phyloP scores from a whole-genome alignment of 2,888 invertebrate species.

The Eupithecia subfuscata region DNA sequence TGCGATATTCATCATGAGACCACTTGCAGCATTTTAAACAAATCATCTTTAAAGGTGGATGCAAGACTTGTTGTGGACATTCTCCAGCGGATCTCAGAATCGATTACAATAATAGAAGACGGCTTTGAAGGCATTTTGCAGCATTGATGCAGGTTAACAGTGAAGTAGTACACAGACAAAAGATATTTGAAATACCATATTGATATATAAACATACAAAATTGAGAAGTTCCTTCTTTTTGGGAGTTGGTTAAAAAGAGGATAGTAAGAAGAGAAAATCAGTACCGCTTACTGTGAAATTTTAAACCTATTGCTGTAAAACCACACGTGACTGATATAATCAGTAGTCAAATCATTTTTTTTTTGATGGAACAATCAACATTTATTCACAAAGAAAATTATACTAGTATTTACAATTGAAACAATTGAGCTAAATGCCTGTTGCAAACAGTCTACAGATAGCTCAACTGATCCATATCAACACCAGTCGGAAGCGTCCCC shows the following conservation, averaged over 20 bases:
- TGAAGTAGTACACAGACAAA: background rate
- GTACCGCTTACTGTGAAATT: background rate
- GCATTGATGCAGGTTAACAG: background rate
- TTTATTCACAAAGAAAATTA: too few species aligned
- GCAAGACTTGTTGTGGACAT: constrained; percentile 51
- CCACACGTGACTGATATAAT: background rate
- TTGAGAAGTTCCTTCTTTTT: background rate
- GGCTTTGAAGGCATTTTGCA: background rate
- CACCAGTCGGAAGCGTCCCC: too few species aligned
- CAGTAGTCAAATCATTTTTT: too few species aligned
- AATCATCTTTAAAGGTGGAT: constrained; percentile 76
- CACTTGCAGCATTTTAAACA: constrained; percentile 80
- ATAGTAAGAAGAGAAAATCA: background rate
- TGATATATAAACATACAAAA: too few species aligned
- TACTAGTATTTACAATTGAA: too few species aligned
- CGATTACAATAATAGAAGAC: constrained; percentile 67
- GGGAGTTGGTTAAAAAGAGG: background rate
- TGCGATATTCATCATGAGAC: constrained; percentile 80
- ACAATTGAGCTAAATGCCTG: too few species aligned
- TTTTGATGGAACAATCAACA: too few species aligned
- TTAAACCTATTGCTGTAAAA: background rate
- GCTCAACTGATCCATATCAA: too few species aligned
- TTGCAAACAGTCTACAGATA: too few species aligned
- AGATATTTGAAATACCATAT: background rate
- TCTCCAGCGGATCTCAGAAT: constrained; percentile 55